Base-by-base conservation (phyloP, 2,797 vertebrate genomes). In the Lacerta agilis region DNA sequence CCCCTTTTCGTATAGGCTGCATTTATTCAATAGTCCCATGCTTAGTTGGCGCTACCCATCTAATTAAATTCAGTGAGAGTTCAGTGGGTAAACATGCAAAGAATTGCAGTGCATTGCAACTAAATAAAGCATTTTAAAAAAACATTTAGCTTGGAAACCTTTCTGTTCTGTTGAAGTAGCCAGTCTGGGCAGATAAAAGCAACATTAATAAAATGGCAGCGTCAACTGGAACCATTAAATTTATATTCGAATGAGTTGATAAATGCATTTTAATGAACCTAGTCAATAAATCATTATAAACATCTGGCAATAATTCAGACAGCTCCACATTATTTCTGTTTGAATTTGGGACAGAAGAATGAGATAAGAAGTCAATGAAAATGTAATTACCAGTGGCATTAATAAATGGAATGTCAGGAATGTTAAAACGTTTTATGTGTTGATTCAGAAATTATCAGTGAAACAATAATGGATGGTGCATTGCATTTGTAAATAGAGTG, bases 211-310 rank as follows among this genome's bases (percentile, higher is more conserved):
- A 75, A 81, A 55, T 18, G 38, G 9, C 38, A 29, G 2, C 69
- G 15, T 79, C 83, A 79, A 69, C 25, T 76, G 61, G 38, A 85
- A 82, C 41, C 2, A 64, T 18, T 76, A 76, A 2, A 66, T 67
- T 80, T 25, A 76, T 76, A 69, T 18, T 69, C 29, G 11, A 81
- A 33, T 36, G 29, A 75, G 58, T 18, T 36, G 17, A 27, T 72
- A 85, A 77, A 71, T 61, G 82, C 15, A 33, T 82, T 81, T 67
- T 84, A 85, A 49, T 80, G 29, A 83, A 79, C 38, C 29, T 64
- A 66, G 64, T 25, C 45, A 76, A 38, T 85, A 79, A 80, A 45
- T 77, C 7, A 43, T 29, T 20, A 49, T 73, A 58, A 80, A 55
- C 55, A 11, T 41, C 29, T 49, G 23, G 18, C 58, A 27, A 18